Base-by-base conservation (phyloP, 2,888 invertebrate genomes). In the Stenolophus ochropezus region DNA sequence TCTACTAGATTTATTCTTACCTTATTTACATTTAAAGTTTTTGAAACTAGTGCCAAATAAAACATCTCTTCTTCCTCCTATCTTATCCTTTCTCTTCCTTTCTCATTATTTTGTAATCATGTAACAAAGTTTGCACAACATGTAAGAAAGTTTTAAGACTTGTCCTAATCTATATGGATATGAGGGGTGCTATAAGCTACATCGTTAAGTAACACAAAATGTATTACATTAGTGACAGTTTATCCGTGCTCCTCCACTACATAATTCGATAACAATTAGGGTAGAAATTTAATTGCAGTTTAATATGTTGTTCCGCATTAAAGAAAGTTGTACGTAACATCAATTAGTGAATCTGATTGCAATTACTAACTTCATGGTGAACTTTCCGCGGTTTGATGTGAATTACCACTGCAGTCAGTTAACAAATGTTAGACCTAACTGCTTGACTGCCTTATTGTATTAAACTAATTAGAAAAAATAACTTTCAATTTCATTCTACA, bases 261-360 rank as follows among this genome's bases (percentile, higher is more conserved):
- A 69, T 69, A 69, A 69, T 42, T 33, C 65, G 33, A 69, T 69
- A 69, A 49, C 73, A 73, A 73, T 73, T 73, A 73, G 73, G 49
- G 23, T 49, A 49, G 21, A 73, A 73, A 69, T 69, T 69, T 69
- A 69, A 69, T 69, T 69, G 65, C 65, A 73, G 23, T 73, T 73
- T 73, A 73, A 73, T 73, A 73, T 73, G 49, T 73, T 73, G 49
- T 73, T 6, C 21, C 49, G 21, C 49, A 73, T 73, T 73, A 73
- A 49, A 73, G 73, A 73, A 49, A 73, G 73, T 73, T 73, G 21
- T 21, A 73, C 14, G 2, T 47, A 73, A 69, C 65, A 49, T 73
- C 47, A 73, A 1, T 73, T 47, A 73, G 23, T 73, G 23, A 73
- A 49, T 73, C 49, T 73, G 49, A 73, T 73, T 47, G 23, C 49